Conservation (phyloP, 2,797 vertebrate species). For the Pangasius krempfi region DNA sequence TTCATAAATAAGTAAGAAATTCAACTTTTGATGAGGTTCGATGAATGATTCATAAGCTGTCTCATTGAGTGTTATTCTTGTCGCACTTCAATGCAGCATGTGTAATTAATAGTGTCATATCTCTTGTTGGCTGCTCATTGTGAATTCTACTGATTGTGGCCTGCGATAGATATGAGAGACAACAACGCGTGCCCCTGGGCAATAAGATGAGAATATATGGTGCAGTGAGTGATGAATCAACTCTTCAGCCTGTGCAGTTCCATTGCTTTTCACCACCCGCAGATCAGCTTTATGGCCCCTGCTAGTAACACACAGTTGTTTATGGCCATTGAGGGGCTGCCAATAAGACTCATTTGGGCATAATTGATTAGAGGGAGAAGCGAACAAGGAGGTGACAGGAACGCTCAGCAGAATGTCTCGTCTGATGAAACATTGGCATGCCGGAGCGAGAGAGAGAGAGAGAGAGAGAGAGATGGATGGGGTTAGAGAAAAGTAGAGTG, state of each 20-base stretch:
- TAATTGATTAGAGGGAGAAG: conserved; percentile 55
- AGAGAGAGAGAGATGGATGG: conserved; percentile 23
- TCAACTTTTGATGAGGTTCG: conserved; percentile 51
- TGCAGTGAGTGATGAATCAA: conserved; percentile 25
- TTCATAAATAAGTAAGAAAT: conserved; percentile 37
- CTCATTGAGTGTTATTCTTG: conserved; percentile 53
- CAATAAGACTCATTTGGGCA: conserved; percentile 55
- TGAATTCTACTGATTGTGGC: conserved; percentile 52
- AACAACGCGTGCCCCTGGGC: conserved; percentile 16
- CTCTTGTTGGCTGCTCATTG: conserved; percentile 56
- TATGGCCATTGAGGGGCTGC: conserved; percentile 57
- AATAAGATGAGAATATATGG: conserved; percentile 7
- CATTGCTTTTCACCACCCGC: conserved; percentile 24
- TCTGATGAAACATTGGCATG: conserved; percentile 28
- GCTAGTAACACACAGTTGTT: conserved; percentile 56
- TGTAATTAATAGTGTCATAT: conserved; percentile 55
- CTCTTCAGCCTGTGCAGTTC: conserved; percentile 20
- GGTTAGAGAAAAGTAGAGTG: conserved; percentile 13
- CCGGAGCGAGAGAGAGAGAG: conserved; percentile 20
- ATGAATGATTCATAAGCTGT: conserved; percentile 67
- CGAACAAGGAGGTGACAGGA: conserved; percentile 52
- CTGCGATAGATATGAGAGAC: conserved; percentile 50
- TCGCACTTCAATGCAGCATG: conserved; percentile 52
- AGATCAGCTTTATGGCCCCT: conserved; percentile 45
- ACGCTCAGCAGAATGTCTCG: conserved; percentile 30